These are phyloP conservation scores for Hoplostethus mediterraneus DNA, from an alignment of 2,797 vertebrate genomes.

Conservation along the genomic window DNA sequence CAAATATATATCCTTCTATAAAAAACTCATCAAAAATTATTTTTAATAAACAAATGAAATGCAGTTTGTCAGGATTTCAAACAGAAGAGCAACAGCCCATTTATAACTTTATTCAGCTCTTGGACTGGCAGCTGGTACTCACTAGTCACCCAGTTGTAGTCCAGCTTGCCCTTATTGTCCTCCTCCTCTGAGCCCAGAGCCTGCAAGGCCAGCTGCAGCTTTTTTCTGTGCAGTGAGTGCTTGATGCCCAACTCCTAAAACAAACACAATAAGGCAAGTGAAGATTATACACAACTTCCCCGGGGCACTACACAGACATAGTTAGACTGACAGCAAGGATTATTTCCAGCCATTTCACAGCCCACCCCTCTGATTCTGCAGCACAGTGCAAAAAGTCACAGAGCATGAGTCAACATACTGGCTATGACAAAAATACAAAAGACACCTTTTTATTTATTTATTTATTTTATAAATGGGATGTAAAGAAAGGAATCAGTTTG, in stretches of 20 bases:
- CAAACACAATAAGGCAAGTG: constrained; percentile 7
- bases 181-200: constrained; percentile 97
- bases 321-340: constrained; percentile 5
- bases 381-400: not conserved
- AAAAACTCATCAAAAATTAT: not conserved
- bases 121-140: constrained; percentile 67
- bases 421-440: not conserved
- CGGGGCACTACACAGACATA: not conserved
- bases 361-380: not conserved
- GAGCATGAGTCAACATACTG: not conserved
- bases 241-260: constrained; percentile 96
- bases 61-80: not conserved
- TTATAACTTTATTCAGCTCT: not conserved
- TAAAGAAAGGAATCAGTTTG: not conserved
- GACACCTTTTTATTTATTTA: too few relatives aligned
- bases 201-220: constrained; percentile 96
- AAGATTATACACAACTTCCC: constrained; percentile 12
- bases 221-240: constrained; percentile 94
- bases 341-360: constrained; percentile 7
- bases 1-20: not conserved
- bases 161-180: constrained; percentile 93
- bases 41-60: not conserved
- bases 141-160: constrained; percentile 99
- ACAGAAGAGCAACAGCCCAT: not conserved
- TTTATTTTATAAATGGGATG: too few relatives aligned